Conservation (phyloP, 2,113 vertebrate genomes). For the Chaetorhynchus papuensis region DNA sequence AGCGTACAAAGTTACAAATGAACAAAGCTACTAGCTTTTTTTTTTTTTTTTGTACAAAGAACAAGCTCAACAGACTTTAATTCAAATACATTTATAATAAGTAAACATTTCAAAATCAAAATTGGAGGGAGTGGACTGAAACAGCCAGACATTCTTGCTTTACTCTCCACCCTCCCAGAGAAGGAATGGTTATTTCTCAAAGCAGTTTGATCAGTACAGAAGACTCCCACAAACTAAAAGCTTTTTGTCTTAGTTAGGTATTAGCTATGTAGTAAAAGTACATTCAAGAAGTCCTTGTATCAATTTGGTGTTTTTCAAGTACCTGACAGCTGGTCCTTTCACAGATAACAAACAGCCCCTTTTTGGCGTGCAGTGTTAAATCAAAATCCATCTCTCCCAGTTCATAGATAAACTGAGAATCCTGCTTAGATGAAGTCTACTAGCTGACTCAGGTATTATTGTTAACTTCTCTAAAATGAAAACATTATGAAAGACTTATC, state of each 20-base stretch:
- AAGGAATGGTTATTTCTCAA: background rate
- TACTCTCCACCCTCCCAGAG: background rate
- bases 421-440: background rate
- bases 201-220: background rate
- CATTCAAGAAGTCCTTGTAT: conserved; percentile 24
- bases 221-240: background rate
- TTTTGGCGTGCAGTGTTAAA: background rate
- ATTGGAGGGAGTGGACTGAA: background rate
- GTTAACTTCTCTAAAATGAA: background rate
- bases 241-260: background rate
- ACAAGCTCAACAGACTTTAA: background rate
- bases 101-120: conserved; percentile 19
- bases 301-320: conserved; percentile 12
- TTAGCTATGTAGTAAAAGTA: background rate
- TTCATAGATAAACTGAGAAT: background rate
- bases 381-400: background rate
- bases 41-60: background rate
- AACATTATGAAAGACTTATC: background rate
- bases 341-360: background rate
- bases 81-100: background rate
- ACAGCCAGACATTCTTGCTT: background rate
- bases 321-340: background rate
- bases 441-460: background rate
- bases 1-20: background rate
- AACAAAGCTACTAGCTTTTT: background rate